A percentile compares a stretch with the other conserved stretches of the same genome.
Conservation (phyloP, 2,113 vertebrate species). For the Pluvialis apricaria region DNA sequence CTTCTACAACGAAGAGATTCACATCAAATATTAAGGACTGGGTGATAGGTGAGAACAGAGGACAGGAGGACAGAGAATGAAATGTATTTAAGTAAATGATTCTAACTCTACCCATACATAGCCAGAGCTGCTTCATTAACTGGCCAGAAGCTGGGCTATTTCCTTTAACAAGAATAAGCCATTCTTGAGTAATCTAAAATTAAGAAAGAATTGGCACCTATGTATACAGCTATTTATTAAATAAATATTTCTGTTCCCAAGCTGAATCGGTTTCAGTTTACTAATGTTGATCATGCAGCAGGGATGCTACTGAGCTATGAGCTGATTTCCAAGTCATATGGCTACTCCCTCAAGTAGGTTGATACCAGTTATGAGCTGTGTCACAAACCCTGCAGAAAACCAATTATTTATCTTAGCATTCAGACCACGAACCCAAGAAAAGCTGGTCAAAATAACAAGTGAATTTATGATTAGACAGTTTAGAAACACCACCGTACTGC, state of each 20-base stretch:
- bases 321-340: neutral
- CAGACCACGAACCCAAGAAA: neutral
- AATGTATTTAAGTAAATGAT: neutral
- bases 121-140: neutral
- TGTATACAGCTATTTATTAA: neutral
- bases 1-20: neutral
- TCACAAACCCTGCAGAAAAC: neutral
- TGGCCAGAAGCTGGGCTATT: neutral
- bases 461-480: neutral
- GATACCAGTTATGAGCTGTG: neutral
- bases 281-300: neutral
- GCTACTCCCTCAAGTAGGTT: neutral
- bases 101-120: neutral
- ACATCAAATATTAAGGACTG: neutral
- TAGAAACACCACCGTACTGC: neutral
- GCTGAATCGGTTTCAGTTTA: neutral
- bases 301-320: fast-evolving
- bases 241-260: neutral
- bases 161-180: neutral
- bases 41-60: neutral
- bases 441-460: neutral
- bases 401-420: neutral
- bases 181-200: neutral
- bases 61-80: neutral
- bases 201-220: neutral